Evolutionary conservation across 2,113 vertebrate species (phyloP), one percentile per base, ranked within the genome.

Genomic region (Vulpes lagopus): DNA sequence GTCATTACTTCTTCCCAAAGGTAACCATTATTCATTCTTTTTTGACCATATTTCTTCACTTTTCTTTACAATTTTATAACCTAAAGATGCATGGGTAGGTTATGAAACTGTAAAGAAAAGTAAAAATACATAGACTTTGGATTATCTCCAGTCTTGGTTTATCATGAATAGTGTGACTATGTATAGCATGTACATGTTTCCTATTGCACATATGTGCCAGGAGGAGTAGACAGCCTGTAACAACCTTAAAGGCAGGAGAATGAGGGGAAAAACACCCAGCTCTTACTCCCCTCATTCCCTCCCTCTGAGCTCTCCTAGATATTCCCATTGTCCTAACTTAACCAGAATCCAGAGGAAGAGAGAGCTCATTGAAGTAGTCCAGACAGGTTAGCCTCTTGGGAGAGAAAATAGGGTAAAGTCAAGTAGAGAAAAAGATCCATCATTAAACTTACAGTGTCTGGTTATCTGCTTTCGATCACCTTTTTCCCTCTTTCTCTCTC

Each of bases 41-140:
- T 55, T 53, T 86, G 4, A 73, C n/a, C 49, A 8, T 35, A 23
- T 74, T 87, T 64, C 65, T 87, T 91, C 65, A 35, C 30, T 93
- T 96, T 93, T 59, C 23, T 23, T 27, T 83, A 59, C 23, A 59
- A 17, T 55, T 92, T 88, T 92, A 60, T 91, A 71, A 83, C 20
- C 35, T 84, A 30, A 65, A 35, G 12, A 53, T 69, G 30, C 64
- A 86, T 69, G 12, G 43, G 51, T 84, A 62, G 57, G 38, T 76
- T 62, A n/a, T 62, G 60, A 49, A 62, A 78, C 38, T 49, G n/a
- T 89, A 32, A 89, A 76, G 10, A 43, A 32, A 60, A 76, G 25
- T 38, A 20, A 73, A 57, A 10, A 23, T 76, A 62, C 11, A 9
- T 25, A 11, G 30, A n/a, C 35, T 87, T 35, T n/a, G 23, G 25